phyloP scores from a whole-genome alignment of 2,888 invertebrate species.

The Hypercompe scribonia region DNA sequence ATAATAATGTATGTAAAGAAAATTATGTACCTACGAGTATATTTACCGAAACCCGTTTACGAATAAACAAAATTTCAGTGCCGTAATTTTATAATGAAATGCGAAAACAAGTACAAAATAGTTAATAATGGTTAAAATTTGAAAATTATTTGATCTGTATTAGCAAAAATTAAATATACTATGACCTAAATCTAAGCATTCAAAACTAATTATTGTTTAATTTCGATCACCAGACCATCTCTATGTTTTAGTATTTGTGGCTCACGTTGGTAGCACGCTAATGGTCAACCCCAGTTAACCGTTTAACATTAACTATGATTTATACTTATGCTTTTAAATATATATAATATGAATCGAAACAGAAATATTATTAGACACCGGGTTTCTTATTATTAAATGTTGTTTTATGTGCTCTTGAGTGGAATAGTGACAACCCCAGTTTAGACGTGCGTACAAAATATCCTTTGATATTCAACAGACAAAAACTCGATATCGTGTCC shows the following conservation, averaged over 20 bases:
- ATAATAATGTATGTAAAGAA: no score
- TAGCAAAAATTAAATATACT: neutral
- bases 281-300: neutral
- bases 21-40: no score
- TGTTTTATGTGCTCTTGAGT: neutral
- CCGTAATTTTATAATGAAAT: no score
- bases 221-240: neutral
- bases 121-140: no score
- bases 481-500: constrained; percentile 50
- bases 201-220: neutral
- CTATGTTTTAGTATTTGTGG: no score
- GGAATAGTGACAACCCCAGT: constrained; percentile 4
- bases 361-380: neutral
- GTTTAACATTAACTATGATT: neutral
- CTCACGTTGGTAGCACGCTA: neutral
- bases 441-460: constrained; percentile 25
- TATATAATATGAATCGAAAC: neutral
- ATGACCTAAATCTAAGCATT: neutral
- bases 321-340: neutral
- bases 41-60: no score
- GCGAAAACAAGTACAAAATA: no score
- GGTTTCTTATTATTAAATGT: neutral
- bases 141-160: no score
- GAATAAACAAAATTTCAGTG: no score
- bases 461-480: constrained; percentile 46